These are phyloP conservation scores for Apocheima hispidaria DNA, from an alignment of 2,888 invertebrate species.

Conservation along the genomic window DNA sequence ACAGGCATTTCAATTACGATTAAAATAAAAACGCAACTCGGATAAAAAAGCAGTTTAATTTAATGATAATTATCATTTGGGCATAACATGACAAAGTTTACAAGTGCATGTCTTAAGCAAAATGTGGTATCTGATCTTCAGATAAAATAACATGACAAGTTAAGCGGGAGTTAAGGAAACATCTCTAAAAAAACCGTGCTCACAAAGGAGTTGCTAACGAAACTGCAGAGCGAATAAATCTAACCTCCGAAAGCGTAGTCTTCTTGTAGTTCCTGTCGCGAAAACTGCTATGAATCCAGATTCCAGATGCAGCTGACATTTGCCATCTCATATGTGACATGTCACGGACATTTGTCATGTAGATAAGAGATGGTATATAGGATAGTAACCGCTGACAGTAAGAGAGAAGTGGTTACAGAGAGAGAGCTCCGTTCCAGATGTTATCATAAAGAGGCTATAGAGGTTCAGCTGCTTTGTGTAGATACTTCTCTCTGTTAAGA, in stretches of 20 bases:
- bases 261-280: neutral
- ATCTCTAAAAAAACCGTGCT: neutral
- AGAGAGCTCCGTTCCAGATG: neutral
- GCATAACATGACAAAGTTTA: neutral
- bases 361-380: neutral
- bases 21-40: conserved; percentile 4
- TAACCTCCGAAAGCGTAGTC: neutral
- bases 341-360: conserved; percentile 6
- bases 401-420: neutral
- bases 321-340: neutral
- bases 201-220: neutral
- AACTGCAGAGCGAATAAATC: neutral
- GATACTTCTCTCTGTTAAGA: too few species aligned
- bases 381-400: neutral
- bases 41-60: neutral
- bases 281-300: neutral
- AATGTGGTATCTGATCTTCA: neutral
- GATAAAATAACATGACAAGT: neutral
- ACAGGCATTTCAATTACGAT: conserved; percentile 3
- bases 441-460: too few species aligned
- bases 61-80: conserved; percentile 5
- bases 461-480: too few species aligned
- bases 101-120: neutral
- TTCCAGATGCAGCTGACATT: conserved; percentile 5
- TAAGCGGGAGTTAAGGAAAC: neutral